Evolutionary conservation across 2,797 vertebrate species (phyloP).

Genomic region (Gymnoscopelus microlampas): DNA sequence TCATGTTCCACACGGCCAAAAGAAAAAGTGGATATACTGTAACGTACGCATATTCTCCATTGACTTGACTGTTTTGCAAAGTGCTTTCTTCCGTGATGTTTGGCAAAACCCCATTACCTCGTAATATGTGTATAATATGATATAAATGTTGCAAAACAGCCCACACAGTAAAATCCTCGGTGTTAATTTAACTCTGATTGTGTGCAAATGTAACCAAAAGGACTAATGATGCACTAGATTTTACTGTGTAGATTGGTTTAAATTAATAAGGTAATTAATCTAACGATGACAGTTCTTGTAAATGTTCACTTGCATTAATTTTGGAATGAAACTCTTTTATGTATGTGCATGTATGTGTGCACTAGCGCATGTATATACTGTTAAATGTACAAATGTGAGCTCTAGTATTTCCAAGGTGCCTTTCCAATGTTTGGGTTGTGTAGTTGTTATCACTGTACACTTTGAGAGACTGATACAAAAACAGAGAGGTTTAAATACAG

Average conservation of each 20-base stretch:
- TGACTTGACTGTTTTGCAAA: too few species aligned
- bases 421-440: slow-evolving; percentile 47
- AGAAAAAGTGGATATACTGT: too few species aligned
- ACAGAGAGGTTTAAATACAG: neutral
- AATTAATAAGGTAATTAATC: neutral
- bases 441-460: slow-evolving; percentile 1
- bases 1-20: too few species aligned
- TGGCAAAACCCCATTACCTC: too few species aligned
- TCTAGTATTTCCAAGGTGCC: slow-evolving; percentile 43
- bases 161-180: too few species aligned
- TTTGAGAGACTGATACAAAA: slow-evolving; percentile 10
- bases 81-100: too few species aligned
- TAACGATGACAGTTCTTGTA: slow-evolving; percentile 25
- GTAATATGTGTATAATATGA: too few species aligned
- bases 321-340: slow-evolving; percentile 66
- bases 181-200: too few species aligned
- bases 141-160: too few species aligned
- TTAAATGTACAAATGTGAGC: slow-evolving; percentile 23
- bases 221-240: too few species aligned
- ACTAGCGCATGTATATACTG: neutral
- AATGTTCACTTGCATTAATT: slow-evolving; percentile 29
- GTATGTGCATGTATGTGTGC: slow-evolving; percentile 20
- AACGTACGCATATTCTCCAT: too few species aligned
- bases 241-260: slow-evolving; percentile 4
- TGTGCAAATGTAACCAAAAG: too few species aligned